These are phyloP conservation scores for Colletes gigas DNA, from an alignment of 1,140 invertebrate genomes.

Conservation along the genomic window DNA sequence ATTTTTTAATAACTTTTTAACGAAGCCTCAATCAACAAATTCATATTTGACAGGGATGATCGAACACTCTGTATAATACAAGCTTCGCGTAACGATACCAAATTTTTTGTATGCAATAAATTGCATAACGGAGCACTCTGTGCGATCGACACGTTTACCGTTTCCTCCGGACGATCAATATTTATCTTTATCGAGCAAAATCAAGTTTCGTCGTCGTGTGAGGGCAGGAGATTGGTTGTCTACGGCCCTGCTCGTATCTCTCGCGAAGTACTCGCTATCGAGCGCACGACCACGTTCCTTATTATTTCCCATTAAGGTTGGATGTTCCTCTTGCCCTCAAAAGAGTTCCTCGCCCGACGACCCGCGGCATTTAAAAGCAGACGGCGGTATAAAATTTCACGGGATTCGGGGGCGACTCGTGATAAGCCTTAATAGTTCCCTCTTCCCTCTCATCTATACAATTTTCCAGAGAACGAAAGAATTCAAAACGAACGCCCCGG, in stretches of 20 bases:
- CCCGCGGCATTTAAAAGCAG: conserved; percentile 45
- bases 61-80: too few relatives aligned
- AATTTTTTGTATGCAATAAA: too few relatives aligned
- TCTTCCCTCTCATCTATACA: not conserved
- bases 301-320: conserved; percentile 57
- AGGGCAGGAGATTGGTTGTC: not conserved
- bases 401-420: conserved; percentile 29
- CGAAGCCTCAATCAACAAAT: too few relatives aligned
- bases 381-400: conserved; percentile 50
- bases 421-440: conserved; percentile 22
- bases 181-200: too few relatives aligned
- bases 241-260: conserved; percentile 32
- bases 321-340: conserved; percentile 37
- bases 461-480: conserved; percentile 6
- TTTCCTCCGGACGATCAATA: too few relatives aligned
- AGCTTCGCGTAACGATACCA: too few relatives aligned
- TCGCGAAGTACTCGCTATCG: conserved; percentile 27
- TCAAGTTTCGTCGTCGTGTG: too few relatives aligned
- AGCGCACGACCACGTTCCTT: conserved; percentile 34
- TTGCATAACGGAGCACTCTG: too few relatives aligned
- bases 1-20: too few relatives aligned
- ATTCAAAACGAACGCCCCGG: conserved; percentile 5
- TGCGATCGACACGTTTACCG: too few relatives aligned
- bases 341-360: conserved; percentile 31
- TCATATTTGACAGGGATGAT: too few relatives aligned